Base-by-base conservation (phyloP, 1,140 invertebrate species). In the Pseudomyrmex cubaensis region DNA sequence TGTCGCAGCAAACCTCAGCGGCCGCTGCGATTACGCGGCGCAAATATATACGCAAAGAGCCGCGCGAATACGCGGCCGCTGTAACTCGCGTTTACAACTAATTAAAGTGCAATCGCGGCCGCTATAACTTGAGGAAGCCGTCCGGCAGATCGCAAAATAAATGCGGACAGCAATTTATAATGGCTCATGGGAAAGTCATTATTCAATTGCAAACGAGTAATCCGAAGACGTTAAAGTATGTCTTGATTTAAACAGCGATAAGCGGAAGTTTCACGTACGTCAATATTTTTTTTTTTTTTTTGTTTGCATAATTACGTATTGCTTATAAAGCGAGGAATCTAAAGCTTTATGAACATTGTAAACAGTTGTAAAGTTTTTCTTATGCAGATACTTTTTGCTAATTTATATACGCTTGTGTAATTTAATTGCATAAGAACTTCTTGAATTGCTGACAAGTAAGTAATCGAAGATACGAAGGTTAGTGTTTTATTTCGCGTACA, bases 1-100 rank as follows among this genome's bases (percentile, higher is more conserved):
- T 72, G 35, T 82, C 59, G 69, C 63, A 83, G 82, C 62, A 61
- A 70, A 76, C 63, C 57, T 25, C 67, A 80, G 5, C 35, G 35
- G 66, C 84, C 72, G 25, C 50, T 70, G 70, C 44, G 10, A n/a
- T 61, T 52, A 85, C 83, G 63, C 64, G 7, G 17, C n/a, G 8
- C 44, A 35, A 59, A 61, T 82, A 63, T n/a, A 7, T 82, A 63
- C 22, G 48, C 66, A 15, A 12, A n/a, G 25, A n/a, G 44, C 59
- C 12, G 25, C 25, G 64, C 52, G 44, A 70, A 78, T 78, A 13
- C 57, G 44, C 46, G 54, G 50, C 50, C 64, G 76, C 25, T 25
- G 56, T 20, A 20, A 35, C 35, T 67, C 63, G 17, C 20, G 22
- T 72, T 80, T 80, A 72, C 46, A 72, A 70, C 35, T 80, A 80